Percentiles rank a stretch among this genome's conserved stretches.
Evolutionary conservation across 2,113 vertebrate species (phyloP).

Genomic region (Aix galericulata): DNA sequence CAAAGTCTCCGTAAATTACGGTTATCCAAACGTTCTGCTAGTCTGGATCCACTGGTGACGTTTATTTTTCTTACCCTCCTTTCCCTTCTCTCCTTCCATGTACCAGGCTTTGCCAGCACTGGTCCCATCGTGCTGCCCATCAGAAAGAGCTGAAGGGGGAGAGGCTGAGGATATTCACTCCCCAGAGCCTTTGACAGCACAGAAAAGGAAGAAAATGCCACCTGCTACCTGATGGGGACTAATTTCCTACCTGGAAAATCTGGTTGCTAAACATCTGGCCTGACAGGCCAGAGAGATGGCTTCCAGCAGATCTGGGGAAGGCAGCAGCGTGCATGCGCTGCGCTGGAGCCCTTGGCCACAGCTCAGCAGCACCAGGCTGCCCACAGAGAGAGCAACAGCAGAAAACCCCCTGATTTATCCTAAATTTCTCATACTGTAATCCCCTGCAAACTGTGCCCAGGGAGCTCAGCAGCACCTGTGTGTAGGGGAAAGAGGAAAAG

Average conservation of each 20-base stretch:
- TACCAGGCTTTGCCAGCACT: not conserved
- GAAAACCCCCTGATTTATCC: not conserved
- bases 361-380: slow-evolving; percentile 30
- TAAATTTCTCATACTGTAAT: not conserved
- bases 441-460: not conserved
- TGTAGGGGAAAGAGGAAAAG: not conserved
- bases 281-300: not conserved
- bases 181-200: slow-evolving; percentile 15
- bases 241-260: slow-evolving; percentile 42
- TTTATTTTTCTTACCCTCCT: slow-evolving; percentile 29
- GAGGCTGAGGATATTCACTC: not conserved
- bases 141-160: slow-evolving; percentile 19
- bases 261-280: slow-evolving; percentile 57
- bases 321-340: not conserved
- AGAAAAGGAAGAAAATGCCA: slow-evolving; percentile 36
- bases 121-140: not conserved
- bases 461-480: not conserved
- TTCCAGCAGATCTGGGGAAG: slow-evolving; percentile 42
- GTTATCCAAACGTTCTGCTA: slow-evolving; percentile 3
- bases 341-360: slow-evolving; percentile 9
- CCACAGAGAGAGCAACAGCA: not conserved
- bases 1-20: slow-evolving; percentile 2
- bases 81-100: slow-evolving; percentile 29
- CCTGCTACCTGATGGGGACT: slow-evolving; percentile 36
- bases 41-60: slow-evolving; percentile 27